phyloP scores from a whole-genome alignment of 2,888 invertebrate genomes.

The Catocala sponsa region DNA sequence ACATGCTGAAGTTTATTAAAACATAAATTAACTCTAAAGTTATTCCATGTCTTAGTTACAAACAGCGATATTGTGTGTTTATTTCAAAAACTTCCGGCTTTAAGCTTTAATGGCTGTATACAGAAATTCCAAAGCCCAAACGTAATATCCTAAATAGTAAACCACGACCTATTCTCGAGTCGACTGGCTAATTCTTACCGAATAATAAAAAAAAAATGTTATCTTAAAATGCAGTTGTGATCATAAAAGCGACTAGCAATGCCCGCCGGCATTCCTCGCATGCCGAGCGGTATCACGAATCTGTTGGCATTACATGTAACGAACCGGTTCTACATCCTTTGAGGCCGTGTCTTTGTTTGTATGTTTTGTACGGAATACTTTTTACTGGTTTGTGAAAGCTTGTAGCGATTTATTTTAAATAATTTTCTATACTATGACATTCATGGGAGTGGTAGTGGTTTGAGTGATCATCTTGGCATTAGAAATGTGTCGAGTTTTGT shows the following conservation, averaged over 20 bases:
- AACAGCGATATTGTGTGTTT: conserved; percentile 6
- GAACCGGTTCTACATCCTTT: conserved; percentile 75
- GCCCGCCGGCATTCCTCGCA: conserved; percentile 60
- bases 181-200: conserved; percentile 21
- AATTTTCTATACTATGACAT: conserved; percentile 10
- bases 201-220: conserved; percentile 28
- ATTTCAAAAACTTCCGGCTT: conserved; percentile 17
- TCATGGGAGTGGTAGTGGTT: no score
- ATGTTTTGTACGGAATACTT: conserved; percentile 55
- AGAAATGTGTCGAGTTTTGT: no score
- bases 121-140: conserved; percentile 25
- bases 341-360: conserved; percentile 62
- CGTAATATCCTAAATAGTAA: conserved; percentile 21
- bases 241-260: conserved; percentile 53
- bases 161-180: conserved; percentile 20
- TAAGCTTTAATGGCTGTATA: conserved; percentile 9
- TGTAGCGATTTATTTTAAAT: conserved; percentile 10
- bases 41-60: no score
- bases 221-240: conserved; percentile 49
- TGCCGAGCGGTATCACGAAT: conserved; percentile 60
- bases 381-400: conserved; percentile 45
- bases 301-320: conserved; percentile 55
- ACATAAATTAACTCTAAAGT: no score
- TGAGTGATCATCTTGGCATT: no score
- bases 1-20: no score